phyloP scores from a whole-genome alignment of 2,888 invertebrate genomes.

The Pheosia gnoma region DNA sequence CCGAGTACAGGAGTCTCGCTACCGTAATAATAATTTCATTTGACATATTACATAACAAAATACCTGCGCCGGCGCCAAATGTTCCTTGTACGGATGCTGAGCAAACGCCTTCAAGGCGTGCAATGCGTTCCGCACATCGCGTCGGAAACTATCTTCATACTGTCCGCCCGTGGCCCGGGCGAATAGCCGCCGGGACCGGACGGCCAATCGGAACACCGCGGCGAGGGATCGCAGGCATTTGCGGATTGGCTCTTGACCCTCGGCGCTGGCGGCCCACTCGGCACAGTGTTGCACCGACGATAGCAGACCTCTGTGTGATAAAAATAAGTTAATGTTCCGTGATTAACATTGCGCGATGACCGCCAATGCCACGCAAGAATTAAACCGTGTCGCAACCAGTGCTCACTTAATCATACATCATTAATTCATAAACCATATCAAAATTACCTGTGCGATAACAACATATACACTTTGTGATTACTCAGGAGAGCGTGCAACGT shows the following conservation, averaged over 20 bases:
- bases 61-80: constrained; percentile 90
- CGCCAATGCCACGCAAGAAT: too few species aligned
- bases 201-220: constrained; percentile 96
- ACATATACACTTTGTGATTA: too few species aligned
- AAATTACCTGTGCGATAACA: too few species aligned
- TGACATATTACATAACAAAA: background rate
- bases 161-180: constrained; percentile 94
- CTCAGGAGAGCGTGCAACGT: too few species aligned
- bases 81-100: constrained; percentile 87
- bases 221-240: constrained; percentile 96
- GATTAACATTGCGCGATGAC: too few species aligned
- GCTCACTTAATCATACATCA: too few species aligned
- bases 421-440: too few species aligned
- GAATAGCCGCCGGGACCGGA: constrained; percentile 93
- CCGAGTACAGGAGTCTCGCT: too few species aligned
- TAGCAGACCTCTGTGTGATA: constrained; percentile 87
- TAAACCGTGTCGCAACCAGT: too few species aligned
- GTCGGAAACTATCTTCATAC: constrained; percentile 93
- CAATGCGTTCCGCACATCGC: constrained; percentile 92
- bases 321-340: background rate
- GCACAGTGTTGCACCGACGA: constrained; percentile 96
- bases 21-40: too few species aligned
- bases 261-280: constrained; percentile 92
- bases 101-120: constrained; percentile 90
- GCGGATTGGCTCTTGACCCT: constrained; percentile 94